phyloP scores from a whole-genome alignment of 2,797 vertebrate genomes.

The Heliangelus exortis region DNA sequence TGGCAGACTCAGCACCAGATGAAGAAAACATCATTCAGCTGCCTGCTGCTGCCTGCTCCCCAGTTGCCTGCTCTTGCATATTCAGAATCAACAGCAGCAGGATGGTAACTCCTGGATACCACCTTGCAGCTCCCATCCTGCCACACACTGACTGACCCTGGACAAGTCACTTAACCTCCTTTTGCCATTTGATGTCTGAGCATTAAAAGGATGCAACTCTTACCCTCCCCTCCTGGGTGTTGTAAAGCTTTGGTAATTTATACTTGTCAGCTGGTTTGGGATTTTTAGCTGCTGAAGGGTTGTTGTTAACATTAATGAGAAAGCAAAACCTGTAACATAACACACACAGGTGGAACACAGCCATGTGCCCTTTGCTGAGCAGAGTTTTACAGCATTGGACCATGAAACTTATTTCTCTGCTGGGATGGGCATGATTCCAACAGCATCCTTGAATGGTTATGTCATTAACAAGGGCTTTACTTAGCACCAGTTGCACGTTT shows the following conservation, averaged over 20 bases:
- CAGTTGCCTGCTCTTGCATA: background rate
- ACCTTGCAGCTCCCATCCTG: background rate
- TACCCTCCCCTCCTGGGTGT: background rate
- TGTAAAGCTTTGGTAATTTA: background rate
- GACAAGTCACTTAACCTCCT: background rate
- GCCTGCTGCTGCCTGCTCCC: background rate
- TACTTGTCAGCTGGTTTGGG: background rate
- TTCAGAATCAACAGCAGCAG: background rate
- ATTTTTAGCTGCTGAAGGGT: background rate
- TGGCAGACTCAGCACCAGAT: background rate
- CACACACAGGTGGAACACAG: background rate
- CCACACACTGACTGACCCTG: background rate
- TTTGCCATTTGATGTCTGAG: background rate
- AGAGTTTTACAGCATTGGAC: background rate
- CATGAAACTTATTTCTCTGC: background rate
- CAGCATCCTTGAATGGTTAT: background rate
- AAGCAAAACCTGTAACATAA: background rate
- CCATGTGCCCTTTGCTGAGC: background rate
- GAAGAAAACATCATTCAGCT: background rate
- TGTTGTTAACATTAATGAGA: background rate
- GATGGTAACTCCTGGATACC: background rate
- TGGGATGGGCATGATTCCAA: background rate
- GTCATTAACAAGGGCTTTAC: background rate
- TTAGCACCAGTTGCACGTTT: background rate
- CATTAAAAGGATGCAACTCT: background rate